phyloP scores from a whole-genome alignment of 2,888 invertebrate species.

The Gibbula magus region DNA sequence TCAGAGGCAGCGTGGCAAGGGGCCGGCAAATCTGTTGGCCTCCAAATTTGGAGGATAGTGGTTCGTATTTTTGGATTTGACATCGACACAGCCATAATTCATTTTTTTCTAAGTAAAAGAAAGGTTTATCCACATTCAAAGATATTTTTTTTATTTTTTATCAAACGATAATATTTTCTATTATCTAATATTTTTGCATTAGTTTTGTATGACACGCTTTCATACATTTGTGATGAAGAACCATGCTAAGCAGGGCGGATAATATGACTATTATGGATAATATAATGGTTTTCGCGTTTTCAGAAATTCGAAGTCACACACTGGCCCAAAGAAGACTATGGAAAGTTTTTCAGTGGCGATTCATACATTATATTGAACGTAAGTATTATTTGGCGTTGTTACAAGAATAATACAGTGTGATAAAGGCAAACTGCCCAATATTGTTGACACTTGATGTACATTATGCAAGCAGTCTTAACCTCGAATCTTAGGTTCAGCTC shows the following conservation, averaged over 20 bases:
- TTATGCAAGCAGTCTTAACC: too few species aligned
- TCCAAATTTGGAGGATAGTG: conserved; percentile 73
- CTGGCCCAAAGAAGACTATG: conserved; percentile 68
- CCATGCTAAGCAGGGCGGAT: background rate
- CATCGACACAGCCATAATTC: too few species aligned
- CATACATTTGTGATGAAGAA: too few species aligned
- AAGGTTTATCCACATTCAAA: too few species aligned
- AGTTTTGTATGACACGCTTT: background rate
- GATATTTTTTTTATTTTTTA: too few species aligned
- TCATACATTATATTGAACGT: conserved; percentile 72
- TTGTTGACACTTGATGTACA: too few species aligned
- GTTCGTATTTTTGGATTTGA: conserved; percentile 44
- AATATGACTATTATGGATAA: background rate
- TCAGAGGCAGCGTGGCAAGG: conserved; percentile 71
- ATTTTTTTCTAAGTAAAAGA: too few species aligned
- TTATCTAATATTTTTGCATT: too few species aligned
- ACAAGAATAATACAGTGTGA: too few species aligned
- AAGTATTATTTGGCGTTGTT: conserved; percentile 34
- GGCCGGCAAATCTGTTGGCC: conserved; percentile 62
- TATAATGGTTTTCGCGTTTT: conserved; percentile 32
- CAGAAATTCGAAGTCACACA: conserved; percentile 68
- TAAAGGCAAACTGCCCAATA: too few species aligned
- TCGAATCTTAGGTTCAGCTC: too few species aligned
- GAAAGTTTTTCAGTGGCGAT: conserved; percentile 69
- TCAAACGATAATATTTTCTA: too few species aligned